These are phyloP conservation scores for Parnassius orleans DNA, from an alignment of 2,888 invertebrate species.

Conservation along the genomic window DNA sequence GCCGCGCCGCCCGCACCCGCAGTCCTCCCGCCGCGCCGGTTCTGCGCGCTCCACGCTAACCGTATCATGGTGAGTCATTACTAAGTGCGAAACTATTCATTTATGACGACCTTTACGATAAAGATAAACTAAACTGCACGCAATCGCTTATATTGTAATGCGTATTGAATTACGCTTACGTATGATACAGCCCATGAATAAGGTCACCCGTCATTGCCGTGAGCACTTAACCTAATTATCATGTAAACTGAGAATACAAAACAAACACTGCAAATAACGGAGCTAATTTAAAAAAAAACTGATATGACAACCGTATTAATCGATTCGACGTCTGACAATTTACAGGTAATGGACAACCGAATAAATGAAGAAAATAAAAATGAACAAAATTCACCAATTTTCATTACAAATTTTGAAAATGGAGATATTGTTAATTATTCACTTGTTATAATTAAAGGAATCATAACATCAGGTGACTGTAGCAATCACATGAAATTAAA, in stretches of 20 bases:
- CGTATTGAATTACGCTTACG: constrained; percentile 18
- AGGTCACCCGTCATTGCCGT: constrained; percentile 23
- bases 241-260: constrained; percentile 27
- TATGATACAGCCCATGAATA: constrained; percentile 19
- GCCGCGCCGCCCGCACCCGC: constrained; percentile 67
- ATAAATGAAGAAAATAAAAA: constrained; percentile 65
- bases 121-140: constrained; percentile 28
- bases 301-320: constrained; percentile 28
- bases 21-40: constrained; percentile 75
- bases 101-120: constrained; percentile 55
- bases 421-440: constrained; percentile 82
- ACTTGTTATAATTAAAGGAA: constrained; percentile 82
- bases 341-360: constrained; percentile 78
- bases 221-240: constrained; percentile 39
- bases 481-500: constrained; percentile 65
- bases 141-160: constrained; percentile 15
- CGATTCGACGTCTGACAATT: constrained; percentile 43
- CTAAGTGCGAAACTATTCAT: constrained; percentile 72
- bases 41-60: constrained; percentile 70
- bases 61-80: constrained; percentile 79
- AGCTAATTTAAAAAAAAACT: constrained; percentile 11
- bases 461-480: constrained; percentile 70
- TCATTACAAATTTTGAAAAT: constrained; percentile 82
- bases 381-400: constrained; percentile 68
- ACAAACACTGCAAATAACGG: constrained; percentile 23